A percentile compares a stretch with the other conserved stretches of the same genome.
Evolutionary conservation across 2,113 vertebrate genomes (phyloP).

Genomic region (Falco punctatus): DNA sequence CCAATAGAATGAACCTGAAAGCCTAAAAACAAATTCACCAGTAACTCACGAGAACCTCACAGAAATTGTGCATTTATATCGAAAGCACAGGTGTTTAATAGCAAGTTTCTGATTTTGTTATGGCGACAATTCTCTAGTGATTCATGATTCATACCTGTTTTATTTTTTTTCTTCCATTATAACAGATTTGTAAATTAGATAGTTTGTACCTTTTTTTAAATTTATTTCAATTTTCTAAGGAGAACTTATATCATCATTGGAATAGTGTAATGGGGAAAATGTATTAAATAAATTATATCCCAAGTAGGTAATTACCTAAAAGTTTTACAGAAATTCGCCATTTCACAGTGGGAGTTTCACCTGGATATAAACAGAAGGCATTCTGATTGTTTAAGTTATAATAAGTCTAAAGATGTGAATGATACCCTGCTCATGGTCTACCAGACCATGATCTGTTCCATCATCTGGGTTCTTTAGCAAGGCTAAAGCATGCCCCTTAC

Average conservation of each 20-base stretch:
- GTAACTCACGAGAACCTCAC: not conserved
- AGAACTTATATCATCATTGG: not conserved
- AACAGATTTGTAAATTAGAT: not conserved
- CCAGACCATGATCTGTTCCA: not conserved
- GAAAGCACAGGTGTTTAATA: not conserved
- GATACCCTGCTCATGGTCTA: not conserved
- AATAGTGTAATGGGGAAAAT: not conserved
- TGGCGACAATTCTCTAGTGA: not conserved
- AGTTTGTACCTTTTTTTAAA: no score
- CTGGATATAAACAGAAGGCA: not conserved
- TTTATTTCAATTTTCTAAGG: not conserved
- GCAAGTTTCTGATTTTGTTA: not conserved
- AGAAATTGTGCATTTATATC: not conserved
- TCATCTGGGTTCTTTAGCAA: not conserved
- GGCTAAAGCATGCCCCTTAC: not conserved
- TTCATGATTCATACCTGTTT: not conserved
- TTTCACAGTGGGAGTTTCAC: not conserved
- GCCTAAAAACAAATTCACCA: not conserved
- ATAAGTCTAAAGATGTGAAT: not conserved
- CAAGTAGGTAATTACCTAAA: not conserved
- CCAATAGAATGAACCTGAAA: not conserved
- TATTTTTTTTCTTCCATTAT: not conserved
- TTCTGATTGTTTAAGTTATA: not conserved
- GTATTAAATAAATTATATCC: not conserved
- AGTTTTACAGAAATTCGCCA: not conserved